A percentile compares a stretch with the other conserved stretches of the same genome.
Evolutionary conservation across 2,888 invertebrate species (phyloP).

Genomic region (Azorinus chamasolen): DNA sequence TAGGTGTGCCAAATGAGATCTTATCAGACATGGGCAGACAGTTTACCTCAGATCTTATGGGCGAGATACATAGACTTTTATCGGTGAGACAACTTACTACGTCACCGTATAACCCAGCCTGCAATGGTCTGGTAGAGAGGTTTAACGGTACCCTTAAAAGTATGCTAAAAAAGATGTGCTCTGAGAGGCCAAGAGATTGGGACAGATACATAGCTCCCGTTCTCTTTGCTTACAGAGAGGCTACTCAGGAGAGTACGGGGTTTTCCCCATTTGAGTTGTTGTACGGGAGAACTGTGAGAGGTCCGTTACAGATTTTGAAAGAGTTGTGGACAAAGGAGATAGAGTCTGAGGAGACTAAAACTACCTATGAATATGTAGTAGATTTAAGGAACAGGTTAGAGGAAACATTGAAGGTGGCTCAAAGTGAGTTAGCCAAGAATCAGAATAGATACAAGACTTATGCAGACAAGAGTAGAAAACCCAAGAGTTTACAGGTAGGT

Average conservation of each 20-base stretch:
- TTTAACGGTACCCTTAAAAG: conserved; percentile 63
- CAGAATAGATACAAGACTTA: conserved; percentile 30
- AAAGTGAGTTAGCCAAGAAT: conserved; percentile 13
- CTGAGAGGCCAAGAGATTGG: conserved; percentile 59
- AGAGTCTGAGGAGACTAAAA: not conserved
- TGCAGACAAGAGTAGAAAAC: conserved; percentile 48
- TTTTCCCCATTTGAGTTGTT: conserved; percentile 65
- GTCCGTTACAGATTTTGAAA: conserved; percentile 57
- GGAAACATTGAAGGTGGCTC: conserved; percentile 37
- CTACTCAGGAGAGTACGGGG: conserved; percentile 49
- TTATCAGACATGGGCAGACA: conserved; percentile 66
- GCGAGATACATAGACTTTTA: conserved; percentile 34
- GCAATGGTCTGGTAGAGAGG: conserved; percentile 59
- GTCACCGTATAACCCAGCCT: conserved; percentile 59
- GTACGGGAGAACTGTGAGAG: conserved; percentile 60
- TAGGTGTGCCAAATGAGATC: conserved; percentile 64
- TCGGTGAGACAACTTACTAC: conserved; percentile 45
- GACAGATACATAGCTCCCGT: conserved; percentile 50
- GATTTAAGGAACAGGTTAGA: conserved; percentile 55
- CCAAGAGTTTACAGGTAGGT: conserved; percentile 30
- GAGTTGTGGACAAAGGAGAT: not conserved
- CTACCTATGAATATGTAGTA: conserved; percentile 27
- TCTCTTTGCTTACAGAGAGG: conserved; percentile 66
- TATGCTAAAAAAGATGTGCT: conserved; percentile 42
- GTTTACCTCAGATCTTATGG: conserved; percentile 60